phyloP scores from a whole-genome alignment of 2,888 invertebrate species.

The Trachelus iudaicus region DNA sequence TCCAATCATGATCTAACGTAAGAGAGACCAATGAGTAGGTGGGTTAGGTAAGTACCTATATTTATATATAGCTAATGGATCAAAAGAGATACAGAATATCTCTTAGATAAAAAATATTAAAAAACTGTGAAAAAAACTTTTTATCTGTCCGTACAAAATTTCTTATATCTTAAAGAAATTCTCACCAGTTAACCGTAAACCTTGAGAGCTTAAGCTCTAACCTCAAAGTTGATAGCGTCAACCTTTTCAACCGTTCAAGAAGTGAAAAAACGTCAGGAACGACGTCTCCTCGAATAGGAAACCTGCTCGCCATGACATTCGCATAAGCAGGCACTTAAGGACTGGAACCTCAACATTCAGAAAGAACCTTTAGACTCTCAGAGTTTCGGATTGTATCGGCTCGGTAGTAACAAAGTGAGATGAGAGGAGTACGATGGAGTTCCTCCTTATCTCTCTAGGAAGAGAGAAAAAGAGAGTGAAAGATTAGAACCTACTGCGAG shows the following conservation, averaged over 20 bases:
- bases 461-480: slow-evolving; percentile 2
- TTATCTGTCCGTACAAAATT: not conserved
- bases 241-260: not conserved
- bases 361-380: not conserved
- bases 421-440: slow-evolving; percentile 16
- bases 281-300: not conserved
- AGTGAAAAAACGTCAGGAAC: not conserved
- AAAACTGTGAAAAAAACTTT: not conserved
- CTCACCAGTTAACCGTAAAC: not conserved
- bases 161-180: not conserved
- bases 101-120: not conserved
- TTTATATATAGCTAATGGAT: not conserved
- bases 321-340: not conserved
- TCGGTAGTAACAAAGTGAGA: slow-evolving; percentile 10
- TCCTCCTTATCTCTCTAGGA: slow-evolving; percentile 25
- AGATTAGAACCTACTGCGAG: not conserved
- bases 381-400: slow-evolving; percentile 17
- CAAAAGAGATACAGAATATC: not conserved
- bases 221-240: not conserved
- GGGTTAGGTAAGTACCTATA: not conserved
- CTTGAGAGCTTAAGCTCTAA: not conserved
- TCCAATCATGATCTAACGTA: slow-evolving; percentile 29
- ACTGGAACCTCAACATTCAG: not conserved
- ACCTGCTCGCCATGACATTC: not conserved
- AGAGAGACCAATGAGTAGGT: not conserved